Conservation (phyloP, 2,888 invertebrate genomes). For the Deladenus siricidicola region DNA sequence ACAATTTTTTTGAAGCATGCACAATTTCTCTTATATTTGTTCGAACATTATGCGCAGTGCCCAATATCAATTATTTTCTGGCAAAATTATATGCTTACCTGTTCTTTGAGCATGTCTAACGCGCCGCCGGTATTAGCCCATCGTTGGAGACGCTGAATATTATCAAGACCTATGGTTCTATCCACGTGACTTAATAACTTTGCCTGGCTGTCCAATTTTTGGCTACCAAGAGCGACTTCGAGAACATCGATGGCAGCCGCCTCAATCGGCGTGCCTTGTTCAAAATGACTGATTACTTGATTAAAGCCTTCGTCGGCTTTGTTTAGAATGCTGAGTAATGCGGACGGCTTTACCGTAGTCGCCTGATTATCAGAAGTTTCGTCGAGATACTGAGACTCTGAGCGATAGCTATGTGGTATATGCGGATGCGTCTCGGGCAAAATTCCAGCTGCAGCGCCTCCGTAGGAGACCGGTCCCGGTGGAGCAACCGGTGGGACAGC, state of each 20-base stretch:
- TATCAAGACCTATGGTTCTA: slow-evolving; percentile 50
- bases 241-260: slow-evolving; percentile 49
- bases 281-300: slow-evolving; percentile 51
- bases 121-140: slow-evolving; percentile 53
- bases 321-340: slow-evolving; percentile 45
- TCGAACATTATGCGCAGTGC: no score
- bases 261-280: slow-evolving; percentile 50
- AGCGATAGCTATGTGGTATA: not conserved
- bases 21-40: no score
- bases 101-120: slow-evolving; percentile 51
- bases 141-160: slow-evolving; percentile 49
- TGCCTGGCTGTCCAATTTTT: slow-evolving; percentile 50
- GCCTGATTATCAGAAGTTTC: slow-evolving; percentile 37
- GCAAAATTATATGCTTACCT: no score
- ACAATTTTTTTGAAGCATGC: no score
- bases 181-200: slow-evolving; percentile 51
- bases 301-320: slow-evolving; percentile 51
- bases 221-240: slow-evolving; percentile 50
- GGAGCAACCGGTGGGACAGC: slow-evolving; percentile 39
- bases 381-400: not conserved
- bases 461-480: slow-evolving; percentile 15
- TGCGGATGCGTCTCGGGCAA: slow-evolving; percentile 19
- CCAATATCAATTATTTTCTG: no score
- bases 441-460: slow-evolving; percentile 48
- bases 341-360: slow-evolving; percentile 45